A percentile compares a stretch with the other conserved stretches of the same genome.
phyloP scores from a whole-genome alignment of 2,113 vertebrate species.

The Nannobrachium achirus region DNA sequence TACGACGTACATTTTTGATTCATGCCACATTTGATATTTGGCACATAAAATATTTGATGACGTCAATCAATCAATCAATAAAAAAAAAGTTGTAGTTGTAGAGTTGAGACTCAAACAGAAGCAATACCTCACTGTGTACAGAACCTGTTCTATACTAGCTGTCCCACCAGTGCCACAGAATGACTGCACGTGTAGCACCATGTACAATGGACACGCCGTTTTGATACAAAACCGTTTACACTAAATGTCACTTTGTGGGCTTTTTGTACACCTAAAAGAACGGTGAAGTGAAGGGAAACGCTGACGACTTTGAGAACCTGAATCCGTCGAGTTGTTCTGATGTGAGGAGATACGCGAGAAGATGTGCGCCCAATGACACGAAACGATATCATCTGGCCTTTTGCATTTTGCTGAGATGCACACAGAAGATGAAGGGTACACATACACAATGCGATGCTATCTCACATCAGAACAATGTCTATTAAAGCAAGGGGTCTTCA shows the following conservation, averaged over 20 bases:
- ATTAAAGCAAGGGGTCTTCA: no score
- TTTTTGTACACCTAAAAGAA: conserved; percentile 27
- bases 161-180: conserved; percentile 46
- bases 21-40: conserved; percentile 20
- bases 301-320: conserved; percentile 8
- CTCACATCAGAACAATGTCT: no score
- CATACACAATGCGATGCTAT: no score
- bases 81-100: conserved; percentile 6
- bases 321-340: background rate
- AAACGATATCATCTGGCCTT: no score
- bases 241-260: conserved; percentile 1
- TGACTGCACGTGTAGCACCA: conserved; percentile 48
- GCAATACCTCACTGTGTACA: conserved; percentile 58
- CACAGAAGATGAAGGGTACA: no score
- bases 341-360: no score
- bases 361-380: no score
- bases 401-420: no score
- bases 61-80: background rate
- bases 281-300: background rate
- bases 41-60: conserved; percentile 24
- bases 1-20: conserved; percentile 20
- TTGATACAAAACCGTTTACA: conserved; percentile 66
- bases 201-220: conserved; percentile 42
- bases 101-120: conserved; percentile 35
- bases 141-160: conserved; percentile 37